Conservation (phyloP, 1,140 invertebrate genomes). For the Zaprionus kolodkinae region DNA sequence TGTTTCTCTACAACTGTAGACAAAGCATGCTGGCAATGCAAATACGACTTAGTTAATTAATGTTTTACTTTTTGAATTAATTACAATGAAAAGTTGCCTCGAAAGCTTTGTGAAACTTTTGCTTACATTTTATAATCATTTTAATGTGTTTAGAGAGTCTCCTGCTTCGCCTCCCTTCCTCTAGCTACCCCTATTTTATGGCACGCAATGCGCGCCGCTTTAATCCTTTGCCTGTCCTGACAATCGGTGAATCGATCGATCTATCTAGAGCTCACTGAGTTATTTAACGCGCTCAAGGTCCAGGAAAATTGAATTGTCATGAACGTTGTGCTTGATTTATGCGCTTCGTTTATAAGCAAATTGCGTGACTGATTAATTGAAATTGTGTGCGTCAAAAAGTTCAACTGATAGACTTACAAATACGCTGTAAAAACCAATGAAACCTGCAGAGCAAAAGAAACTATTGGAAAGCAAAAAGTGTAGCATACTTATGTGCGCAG, state of each 20-base stretch:
- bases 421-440: neutral
- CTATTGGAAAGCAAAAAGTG: neutral
- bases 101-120: neutral
- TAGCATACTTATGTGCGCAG: neutral
- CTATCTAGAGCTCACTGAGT: conserved; percentile 9
- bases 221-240: conserved; percentile 13
- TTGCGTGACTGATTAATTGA: conserved; percentile 81
- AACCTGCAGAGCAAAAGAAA: too few relatives aligned
- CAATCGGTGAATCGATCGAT: neutral
- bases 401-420: conserved; percentile 13
- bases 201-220: conserved; percentile 19
- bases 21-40: conserved; percentile 7
- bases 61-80: conserved; percentile 3
- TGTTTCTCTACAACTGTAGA: neutral
- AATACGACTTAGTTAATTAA: conserved; percentile 24
- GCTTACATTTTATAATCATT: neutral
- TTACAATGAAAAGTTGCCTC: neutral
- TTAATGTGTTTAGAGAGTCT: neutral
- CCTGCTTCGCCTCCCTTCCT: neutral
- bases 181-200: neutral
- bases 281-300: conserved; percentile 43
- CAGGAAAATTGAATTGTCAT: conserved; percentile 44
- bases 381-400: conserved; percentile 13
- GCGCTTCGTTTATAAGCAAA: conserved; percentile 61
- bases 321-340: conserved; percentile 64